Evolutionary conservation across 2,797 vertebrate genomes (phyloP).

Genomic region (Galago senegalensis): DNA sequence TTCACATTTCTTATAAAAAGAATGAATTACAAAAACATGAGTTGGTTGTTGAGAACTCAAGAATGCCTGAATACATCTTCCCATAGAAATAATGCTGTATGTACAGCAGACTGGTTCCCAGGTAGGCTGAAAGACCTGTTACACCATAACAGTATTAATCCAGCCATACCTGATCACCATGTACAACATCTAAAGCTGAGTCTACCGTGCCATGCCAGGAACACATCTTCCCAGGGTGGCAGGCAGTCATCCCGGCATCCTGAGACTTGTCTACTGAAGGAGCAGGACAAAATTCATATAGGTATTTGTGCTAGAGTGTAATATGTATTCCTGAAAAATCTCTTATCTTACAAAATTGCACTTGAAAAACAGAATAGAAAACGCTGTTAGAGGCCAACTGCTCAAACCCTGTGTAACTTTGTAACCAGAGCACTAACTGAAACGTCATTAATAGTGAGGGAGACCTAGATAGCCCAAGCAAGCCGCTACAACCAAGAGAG

Average conservation of each 20-base stretch:
- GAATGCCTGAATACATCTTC: background rate
- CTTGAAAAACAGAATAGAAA: constrained; percentile 54
- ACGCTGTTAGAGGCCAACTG: background rate
- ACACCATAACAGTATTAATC: background rate
- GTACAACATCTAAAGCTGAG: background rate
- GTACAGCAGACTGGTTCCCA: background rate
- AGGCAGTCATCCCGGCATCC: background rate
- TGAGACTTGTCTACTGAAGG: background rate
- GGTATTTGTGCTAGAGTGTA: background rate
- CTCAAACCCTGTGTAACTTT: constrained; percentile 30
- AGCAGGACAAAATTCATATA: background rate
- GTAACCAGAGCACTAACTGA: constrained; percentile 55
- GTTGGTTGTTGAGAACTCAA: background rate
- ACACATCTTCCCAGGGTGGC: background rate
- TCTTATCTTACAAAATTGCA: constrained; percentile 2
- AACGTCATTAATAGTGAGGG: constrained; percentile 2
- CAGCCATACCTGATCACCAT: too few species aligned
- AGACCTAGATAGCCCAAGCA: background rate
- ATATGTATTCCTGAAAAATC: background rate
- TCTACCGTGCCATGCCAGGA: background rate
- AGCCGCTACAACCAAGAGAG: background rate
- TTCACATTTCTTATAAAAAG: background rate
- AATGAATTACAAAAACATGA: background rate
- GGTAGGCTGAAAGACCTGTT: background rate
- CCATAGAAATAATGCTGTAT: background rate